Base-by-base conservation (phyloP, 2,888 invertebrate genomes). In the Andrena haemorrhoa region DNA sequence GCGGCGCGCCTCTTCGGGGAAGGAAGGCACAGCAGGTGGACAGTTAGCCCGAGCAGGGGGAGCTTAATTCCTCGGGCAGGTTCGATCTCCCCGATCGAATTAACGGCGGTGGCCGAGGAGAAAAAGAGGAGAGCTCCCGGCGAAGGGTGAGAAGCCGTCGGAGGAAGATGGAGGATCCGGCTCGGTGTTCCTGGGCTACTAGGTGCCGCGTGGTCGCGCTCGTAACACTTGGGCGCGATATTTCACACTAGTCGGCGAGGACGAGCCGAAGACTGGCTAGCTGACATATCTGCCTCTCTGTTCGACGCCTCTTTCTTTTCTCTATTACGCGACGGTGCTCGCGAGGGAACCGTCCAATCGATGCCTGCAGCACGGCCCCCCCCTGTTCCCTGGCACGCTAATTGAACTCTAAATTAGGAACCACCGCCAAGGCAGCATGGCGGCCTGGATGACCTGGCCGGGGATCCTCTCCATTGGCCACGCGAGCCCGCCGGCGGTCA, bases 161-260 rank as follows among this genome's bases (percentile, higher is more conserved):
- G 77, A 75, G 76, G 75, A 68, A 82, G 75, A 80, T 66, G 72
- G 82, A 79, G 66, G 72, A 41, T 41, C 41, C 41, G 75, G 60
- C 72, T 61, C 76, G 74, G 72, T 58, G 72, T 74, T 63, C 23
- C 61, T 33, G 75, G 72, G 70, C 66, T 78, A 70, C 56, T 75
- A 69, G 78, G 60, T 63, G 47, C 65, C 84, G 85, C 85, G 90
- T 88, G 86, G 84, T 73, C 86, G 76, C 82, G 79, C 90, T 93
- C 91, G 92, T 94, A 93, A 93, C 94, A 94, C 94, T 93, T 93
- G 93, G 93, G 91, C 94, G 94, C 92, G 94, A 94, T 94, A 94
- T 94, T 94, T 94, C 94, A 93, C 94, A 94, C 94, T 93, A 93
- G 91, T 87, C 89, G 90, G 91, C 84, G 92, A 92, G 91, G 88